A percentile compares a stretch with the other conserved stretches of the same genome.
Conservation (phyloP, 2,888 invertebrate species). For the Fragum whitleyi region DNA sequence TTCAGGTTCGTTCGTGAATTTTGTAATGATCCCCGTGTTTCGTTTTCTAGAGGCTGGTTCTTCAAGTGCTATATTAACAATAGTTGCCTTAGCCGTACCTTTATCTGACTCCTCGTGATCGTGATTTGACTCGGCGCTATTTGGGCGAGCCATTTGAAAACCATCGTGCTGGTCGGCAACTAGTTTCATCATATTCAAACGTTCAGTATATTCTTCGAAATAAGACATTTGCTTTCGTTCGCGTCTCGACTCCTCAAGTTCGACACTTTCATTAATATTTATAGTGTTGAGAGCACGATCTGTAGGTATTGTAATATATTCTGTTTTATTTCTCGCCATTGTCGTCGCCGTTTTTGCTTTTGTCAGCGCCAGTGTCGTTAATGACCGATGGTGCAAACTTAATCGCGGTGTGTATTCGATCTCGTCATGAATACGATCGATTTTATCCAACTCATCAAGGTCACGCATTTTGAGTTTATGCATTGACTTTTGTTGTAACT, state of each 20-base stretch:
- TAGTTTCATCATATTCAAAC: constrained; percentile 31
- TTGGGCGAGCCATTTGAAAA: constrained; percentile 4
- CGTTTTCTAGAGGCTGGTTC: constrained; percentile 27
- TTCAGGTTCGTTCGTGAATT: not conserved
- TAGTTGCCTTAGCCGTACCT: constrained; percentile 39
- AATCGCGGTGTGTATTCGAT: constrained; percentile 35
- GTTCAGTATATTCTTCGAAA: constrained; percentile 47
- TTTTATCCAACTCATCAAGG: constrained; percentile 40
- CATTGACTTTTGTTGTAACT: constrained; percentile 61
- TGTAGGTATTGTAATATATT: constrained; percentile 24
- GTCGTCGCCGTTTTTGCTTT: constrained; percentile 15
- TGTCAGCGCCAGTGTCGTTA: constrained; percentile 44
- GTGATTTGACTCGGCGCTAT: constrained; percentile 14
- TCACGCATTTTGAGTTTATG: constrained; percentile 60
- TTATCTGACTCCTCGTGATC: constrained; percentile 28
- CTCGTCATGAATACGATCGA: constrained; percentile 38
- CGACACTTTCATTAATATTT: constrained; percentile 56
- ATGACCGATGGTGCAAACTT: constrained; percentile 40
- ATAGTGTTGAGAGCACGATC: constrained; percentile 52
- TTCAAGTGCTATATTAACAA: constrained; percentile 50
- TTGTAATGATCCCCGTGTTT: constrained; percentile 18
- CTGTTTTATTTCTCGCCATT: constrained; percentile 21
- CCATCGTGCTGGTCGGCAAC: constrained; percentile 7
- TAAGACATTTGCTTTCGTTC: constrained; percentile 20
- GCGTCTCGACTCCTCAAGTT: constrained; percentile 23